Evolutionary conservation across 2,113 vertebrate species (phyloP), one percentile per base, ranked within the genome.

Genomic region (Nothoprocta perdicaria): DNA sequence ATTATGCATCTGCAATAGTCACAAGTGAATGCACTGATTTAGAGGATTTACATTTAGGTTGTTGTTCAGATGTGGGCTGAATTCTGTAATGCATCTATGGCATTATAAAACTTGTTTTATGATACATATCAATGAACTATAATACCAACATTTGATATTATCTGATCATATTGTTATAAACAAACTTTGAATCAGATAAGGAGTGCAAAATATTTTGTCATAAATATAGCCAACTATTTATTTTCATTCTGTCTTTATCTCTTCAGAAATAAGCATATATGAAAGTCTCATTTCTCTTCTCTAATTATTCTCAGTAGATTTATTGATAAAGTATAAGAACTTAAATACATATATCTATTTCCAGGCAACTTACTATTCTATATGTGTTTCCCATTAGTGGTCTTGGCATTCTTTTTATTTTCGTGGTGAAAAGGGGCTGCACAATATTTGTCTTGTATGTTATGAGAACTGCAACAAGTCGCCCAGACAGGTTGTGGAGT

Each of bases 331-430:
- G 8, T 63, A 84, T 40, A 50, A 80, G 91, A 80, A 27, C 87
- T 96, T 93, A 92, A 93, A 91, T 71, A 68, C 6, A 1, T 95
- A 89, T 93, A 75, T 93, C 63, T 81, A 86, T 97, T 97, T 96
- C 94, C 84, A 95, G 74, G 93, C 84, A 96, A 96, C 92, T 85
- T 65, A 50, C 13, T 80, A 38, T 90, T 89, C 65, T 66, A 8
- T 89, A 92, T 73, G 48, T 88, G 63, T 31, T 89, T 76, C 91
- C 95, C 72, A 73, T 84, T 83, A 92, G 68, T 38, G 27, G 41
- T 40, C 43, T 74, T 94, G 89, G n/a, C 68, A 73, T 90, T 83
- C 43, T 5, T 94, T 93, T 86, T 75, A 95, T 87, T 92, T 94
- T 73, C 92, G 71, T 86, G 41, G 48, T 92, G 62, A 88, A 93